These are phyloP conservation scores for Semotilus atromaculatus DNA, from an alignment of 2,797 vertebrate species.

Conservation along the genomic window DNA sequence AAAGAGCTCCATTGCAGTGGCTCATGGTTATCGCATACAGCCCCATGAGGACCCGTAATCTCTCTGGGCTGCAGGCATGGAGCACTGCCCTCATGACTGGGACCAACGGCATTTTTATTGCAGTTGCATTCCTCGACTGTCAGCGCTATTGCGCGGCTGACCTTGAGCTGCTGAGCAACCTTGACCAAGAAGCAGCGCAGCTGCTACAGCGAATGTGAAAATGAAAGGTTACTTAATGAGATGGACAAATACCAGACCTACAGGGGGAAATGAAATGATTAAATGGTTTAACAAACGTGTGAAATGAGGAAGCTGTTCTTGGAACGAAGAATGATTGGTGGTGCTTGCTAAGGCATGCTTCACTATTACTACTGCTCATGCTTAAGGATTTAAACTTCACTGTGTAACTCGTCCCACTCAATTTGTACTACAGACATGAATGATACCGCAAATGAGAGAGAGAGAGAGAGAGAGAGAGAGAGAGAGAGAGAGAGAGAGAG, in stretches of 20 bases:
- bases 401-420: not conserved
- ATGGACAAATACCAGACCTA: conserved; percentile 19
- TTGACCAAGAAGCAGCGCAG: conserved; percentile 50
- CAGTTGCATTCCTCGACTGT: conserved; percentile 57
- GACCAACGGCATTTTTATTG: conserved; percentile 63
- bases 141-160: conserved; percentile 57
- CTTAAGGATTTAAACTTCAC: not conserved
- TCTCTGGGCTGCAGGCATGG: conserved; percentile 15
- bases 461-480: not conserved
- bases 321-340: conserved; percentile 1
- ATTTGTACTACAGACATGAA: not conserved
- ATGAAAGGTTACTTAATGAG: conserved; percentile 23
- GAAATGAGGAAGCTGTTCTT: conserved; percentile 21
- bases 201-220: not conserved
- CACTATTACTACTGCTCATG: not conserved
- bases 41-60: not conserved
- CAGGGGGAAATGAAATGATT: conserved; percentile 7
- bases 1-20: not conserved
- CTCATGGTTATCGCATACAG: not conserved
- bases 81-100: conserved; percentile 38
- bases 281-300: conserved; percentile 19
- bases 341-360: not conserved
- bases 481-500: not conserved
- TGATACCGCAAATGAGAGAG: not conserved
- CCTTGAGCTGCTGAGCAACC: conserved; percentile 60